phyloP scores from a whole-genome alignment of 2,888 invertebrate genomes.

The Dynastes hyllus region DNA sequence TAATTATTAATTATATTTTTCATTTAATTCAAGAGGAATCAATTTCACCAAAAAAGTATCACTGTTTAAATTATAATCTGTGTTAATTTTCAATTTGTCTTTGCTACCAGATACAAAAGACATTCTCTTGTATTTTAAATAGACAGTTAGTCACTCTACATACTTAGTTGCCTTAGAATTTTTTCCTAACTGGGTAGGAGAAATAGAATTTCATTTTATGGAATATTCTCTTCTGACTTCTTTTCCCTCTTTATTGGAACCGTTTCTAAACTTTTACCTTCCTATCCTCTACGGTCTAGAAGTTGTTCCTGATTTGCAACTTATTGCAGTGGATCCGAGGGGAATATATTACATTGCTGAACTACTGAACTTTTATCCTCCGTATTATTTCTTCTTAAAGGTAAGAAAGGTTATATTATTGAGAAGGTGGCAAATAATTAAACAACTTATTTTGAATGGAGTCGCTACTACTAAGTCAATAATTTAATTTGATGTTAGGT shows the following conservation, averaged over 20 bases:
- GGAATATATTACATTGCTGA: slow-evolving; percentile 24
- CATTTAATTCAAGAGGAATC: too few relatives aligned
- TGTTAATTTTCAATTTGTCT: too few relatives aligned
- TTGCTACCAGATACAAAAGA: too few relatives aligned
- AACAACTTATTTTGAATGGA: too few relatives aligned
- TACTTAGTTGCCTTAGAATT: background rate
- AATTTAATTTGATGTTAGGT: too few relatives aligned
- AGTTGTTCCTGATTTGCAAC: slow-evolving; percentile 37
- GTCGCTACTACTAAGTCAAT: too few relatives aligned
- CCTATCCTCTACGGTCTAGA: slow-evolving; percentile 21
- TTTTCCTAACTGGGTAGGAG: background rate
- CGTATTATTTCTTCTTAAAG: too few relatives aligned
- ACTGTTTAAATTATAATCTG: too few relatives aligned
- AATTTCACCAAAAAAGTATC: too few relatives aligned
- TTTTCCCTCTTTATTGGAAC: slow-evolving; percentile 15
- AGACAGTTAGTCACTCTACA: background rate
- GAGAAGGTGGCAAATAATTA: too few relatives aligned
- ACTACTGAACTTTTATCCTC: slow-evolving; percentile 25
- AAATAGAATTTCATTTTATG: slow-evolving; percentile 14
- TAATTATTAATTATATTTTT: too few relatives aligned
- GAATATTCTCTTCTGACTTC: slow-evolving; percentile 10
- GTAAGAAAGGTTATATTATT: background rate
- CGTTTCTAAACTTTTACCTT: slow-evolving; percentile 29
- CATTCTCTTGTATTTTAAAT: too few relatives aligned
- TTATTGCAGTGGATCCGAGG: slow-evolving; percentile 25